Evolutionary conservation across 2,113 vertebrate species (phyloP).

Genomic region (Ptychochromis oligacanthus): DNA sequence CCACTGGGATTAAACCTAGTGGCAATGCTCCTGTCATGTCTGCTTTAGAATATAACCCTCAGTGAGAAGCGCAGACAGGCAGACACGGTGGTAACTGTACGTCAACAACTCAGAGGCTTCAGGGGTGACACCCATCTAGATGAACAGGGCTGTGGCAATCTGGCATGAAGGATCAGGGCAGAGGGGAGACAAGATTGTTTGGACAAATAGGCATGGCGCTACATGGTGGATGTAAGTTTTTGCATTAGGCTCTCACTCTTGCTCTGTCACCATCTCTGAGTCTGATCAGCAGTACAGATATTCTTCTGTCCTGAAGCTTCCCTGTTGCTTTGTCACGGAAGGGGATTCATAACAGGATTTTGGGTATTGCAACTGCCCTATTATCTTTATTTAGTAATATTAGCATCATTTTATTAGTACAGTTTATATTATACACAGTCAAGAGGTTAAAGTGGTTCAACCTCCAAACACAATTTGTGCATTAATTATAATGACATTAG

Average conservation of each 20-base stretch:
- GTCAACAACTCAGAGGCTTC: constrained; percentile 61
- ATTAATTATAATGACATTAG: constrained; percentile 46
- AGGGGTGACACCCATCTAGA: constrained; percentile 54
- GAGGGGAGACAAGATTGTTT: constrained; percentile 62
- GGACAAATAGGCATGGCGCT: constrained; percentile 53
- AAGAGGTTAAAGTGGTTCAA: constrained; percentile 39
- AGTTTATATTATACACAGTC: constrained; percentile 48
- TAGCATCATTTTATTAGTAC: constrained; percentile 36
- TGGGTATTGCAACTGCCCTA: constrained; percentile 1
- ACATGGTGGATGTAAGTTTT: constrained; percentile 59
- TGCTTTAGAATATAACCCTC: constrained; percentile 64
- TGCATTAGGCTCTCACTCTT: constrained; percentile 49
- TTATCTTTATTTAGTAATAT: constrained; percentile 43
- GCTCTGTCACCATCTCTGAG: constrained; percentile 42
- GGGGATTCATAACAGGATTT: constrained; percentile 8
- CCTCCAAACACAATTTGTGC: constrained; percentile 42
- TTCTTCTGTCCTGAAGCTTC: constrained; percentile 31
- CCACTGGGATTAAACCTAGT: constrained; percentile 58
- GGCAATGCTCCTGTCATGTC: constrained; percentile 65
- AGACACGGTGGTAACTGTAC: constrained; percentile 65
- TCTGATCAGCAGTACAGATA: constrained; percentile 44
- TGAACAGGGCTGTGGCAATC: constrained; percentile 55
- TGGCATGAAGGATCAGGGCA: constrained; percentile 64
- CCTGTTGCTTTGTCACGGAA: constrained; percentile 17
- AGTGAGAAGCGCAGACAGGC: constrained; percentile 62